A percentile compares a stretch with the other conserved stretches of the same genome.
Evolutionary conservation across 2,888 invertebrate genomes (phyloP).

Genomic region (Zygogramma bicolorata): DNA sequence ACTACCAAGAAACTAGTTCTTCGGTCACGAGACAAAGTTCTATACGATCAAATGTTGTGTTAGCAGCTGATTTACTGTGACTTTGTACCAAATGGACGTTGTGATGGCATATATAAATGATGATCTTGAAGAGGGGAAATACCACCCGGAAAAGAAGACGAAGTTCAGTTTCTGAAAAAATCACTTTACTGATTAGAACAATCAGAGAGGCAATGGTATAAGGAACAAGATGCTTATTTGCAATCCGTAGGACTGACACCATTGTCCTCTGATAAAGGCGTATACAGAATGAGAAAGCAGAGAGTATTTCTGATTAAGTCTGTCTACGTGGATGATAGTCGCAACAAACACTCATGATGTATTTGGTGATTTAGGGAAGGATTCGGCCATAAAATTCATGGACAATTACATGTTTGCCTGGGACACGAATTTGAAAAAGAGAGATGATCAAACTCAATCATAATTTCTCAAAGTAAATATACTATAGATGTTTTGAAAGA

Average conservation of each 20-base stretch:
- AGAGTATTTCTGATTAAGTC: background rate
- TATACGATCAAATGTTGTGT: background rate
- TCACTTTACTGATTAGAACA: slow-evolving; percentile 52
- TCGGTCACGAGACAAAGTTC: slow-evolving; percentile 14
- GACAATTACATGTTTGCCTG: too few relatives aligned
- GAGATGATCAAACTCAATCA: background rate
- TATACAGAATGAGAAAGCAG: too few relatives aligned
- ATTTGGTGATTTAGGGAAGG: too few relatives aligned
- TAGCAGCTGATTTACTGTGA: slow-evolving; percentile 2
- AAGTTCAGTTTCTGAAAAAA: slow-evolving; percentile 36
- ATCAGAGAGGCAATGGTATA: slow-evolving; percentile 44
- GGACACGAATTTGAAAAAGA: background rate
- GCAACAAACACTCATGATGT: background rate
- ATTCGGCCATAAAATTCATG: too few relatives aligned
- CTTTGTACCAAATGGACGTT: slow-evolving; percentile 16
- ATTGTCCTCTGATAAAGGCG: too few relatives aligned
- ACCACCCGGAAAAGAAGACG: slow-evolving; percentile 1
- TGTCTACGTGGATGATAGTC: background rate
- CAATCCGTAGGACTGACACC: background rate
- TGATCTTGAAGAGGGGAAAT: slow-evolving; percentile 38
- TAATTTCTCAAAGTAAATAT: background rate
- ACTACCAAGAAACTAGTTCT: slow-evolving; percentile 12
- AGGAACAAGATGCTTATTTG: slow-evolving; percentile 2
- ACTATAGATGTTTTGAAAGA: background rate
- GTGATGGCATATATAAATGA: slow-evolving; percentile 49